phyloP scores from a whole-genome alignment of 2,113 vertebrate species.

The Cryptotis parvus region DNA sequence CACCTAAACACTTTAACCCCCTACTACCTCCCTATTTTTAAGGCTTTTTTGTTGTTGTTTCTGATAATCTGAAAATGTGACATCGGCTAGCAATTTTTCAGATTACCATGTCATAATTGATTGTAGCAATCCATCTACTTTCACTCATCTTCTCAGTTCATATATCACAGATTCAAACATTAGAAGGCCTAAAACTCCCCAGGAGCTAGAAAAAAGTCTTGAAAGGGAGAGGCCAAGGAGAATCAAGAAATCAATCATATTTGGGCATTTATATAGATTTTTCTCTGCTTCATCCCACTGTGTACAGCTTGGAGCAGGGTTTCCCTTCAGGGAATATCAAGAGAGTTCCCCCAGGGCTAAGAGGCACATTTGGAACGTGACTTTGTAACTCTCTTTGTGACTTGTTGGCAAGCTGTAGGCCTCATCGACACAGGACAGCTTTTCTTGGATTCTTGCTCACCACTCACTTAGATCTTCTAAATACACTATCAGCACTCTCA shows the following conservation, averaged over 20 bases:
- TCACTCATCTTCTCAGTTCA: not conserved
- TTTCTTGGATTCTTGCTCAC: not conserved
- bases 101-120: not conserved
- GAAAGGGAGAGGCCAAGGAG: not conserved
- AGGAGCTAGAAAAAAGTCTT: not conserved
- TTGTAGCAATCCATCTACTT: not conserved
- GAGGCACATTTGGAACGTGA: not conserved
- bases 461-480: not conserved
- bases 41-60: no score
- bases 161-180: not conserved
- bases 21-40: not conserved
- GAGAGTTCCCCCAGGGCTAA: not conserved
- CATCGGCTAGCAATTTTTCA: not conserved
- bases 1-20: not conserved
- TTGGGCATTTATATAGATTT: accelerated
- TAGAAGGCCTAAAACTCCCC: not conserved
- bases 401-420: not conserved
- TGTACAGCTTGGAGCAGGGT: not conserved
- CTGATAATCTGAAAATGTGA: not conserved
- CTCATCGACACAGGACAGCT: not conserved
- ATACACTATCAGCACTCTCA: not conserved
- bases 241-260: not conserved
- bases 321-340: not conserved
- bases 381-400: not conserved
- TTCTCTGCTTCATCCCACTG: not conserved